Evolutionary conservation across 2,888 invertebrate species (phyloP).

Genomic region (Torymus tubicola): DNA sequence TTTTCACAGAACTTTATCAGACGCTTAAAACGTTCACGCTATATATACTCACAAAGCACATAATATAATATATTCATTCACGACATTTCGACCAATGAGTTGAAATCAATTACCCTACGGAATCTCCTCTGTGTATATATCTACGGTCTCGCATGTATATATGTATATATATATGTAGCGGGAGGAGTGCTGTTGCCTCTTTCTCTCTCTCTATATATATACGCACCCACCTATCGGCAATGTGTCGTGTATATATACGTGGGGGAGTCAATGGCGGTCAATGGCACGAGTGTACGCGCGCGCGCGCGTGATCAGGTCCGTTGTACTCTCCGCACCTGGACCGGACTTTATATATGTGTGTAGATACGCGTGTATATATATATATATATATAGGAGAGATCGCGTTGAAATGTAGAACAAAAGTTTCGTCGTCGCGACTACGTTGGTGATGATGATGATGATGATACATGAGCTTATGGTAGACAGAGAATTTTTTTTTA

Average conservation of each 20-base stretch:
- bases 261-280: constrained; percentile 76
- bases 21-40: too few relatives aligned
- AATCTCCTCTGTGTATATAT: too few relatives aligned
- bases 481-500: too few relatives aligned
- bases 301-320: constrained; percentile 71
- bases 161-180: not conserved
- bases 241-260: constrained; percentile 61
- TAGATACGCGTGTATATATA: too few relatives aligned
- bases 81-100: too few relatives aligned
- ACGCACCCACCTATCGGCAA: constrained; percentile 57
- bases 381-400: too few relatives aligned
- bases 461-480: too few relatives aligned
- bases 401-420: constrained; percentile 33
- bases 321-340: constrained; percentile 49
- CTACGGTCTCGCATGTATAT: not conserved
- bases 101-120: too few relatives aligned
- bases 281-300: constrained; percentile 69
- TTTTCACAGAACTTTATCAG: too few relatives aligned
- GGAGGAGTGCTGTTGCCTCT: not conserved
- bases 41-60: too few relatives aligned
- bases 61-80: too few relatives aligned
- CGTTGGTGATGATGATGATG: not conserved
- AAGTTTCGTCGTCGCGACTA: not conserved
- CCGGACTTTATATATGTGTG: not conserved
- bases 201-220: constrained; percentile 50